Conservation (phyloP, 2,888 invertebrate species). For the Acanthoscelides obtectus region DNA sequence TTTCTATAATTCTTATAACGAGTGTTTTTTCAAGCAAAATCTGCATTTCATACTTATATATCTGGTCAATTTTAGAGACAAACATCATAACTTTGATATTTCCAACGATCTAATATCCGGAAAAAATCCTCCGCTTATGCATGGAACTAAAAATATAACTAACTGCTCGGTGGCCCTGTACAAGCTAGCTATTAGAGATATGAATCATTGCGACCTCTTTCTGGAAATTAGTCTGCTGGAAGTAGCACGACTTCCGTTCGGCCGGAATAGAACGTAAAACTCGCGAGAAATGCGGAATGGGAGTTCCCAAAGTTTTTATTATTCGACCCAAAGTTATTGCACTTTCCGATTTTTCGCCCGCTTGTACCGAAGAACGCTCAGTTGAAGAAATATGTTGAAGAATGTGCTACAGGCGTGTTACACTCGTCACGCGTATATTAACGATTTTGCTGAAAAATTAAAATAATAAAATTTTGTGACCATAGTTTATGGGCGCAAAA, state of each 20-base stretch:
- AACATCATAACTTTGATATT: too few species aligned
- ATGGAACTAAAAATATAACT: too few species aligned
- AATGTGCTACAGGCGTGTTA: background rate
- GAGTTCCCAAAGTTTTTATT: background rate
- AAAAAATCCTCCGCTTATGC: too few species aligned
- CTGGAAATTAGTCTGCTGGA: background rate
- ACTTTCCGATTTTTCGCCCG: background rate
- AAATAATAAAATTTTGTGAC: too few species aligned
- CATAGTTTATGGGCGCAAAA: too few species aligned
- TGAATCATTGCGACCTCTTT: background rate
- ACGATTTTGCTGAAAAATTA: too few species aligned
- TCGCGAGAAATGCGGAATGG: background rate
- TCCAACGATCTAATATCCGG: too few species aligned
- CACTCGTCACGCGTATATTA: background rate
- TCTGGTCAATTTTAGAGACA: too few species aligned
- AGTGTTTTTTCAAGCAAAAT: too few species aligned
- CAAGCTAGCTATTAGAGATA: background rate
- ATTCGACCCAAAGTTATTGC: background rate
- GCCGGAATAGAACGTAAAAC: background rate
- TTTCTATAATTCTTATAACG: too few species aligned
- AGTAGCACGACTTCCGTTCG: background rate
- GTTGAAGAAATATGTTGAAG: background rate
- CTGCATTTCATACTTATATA: too few species aligned
- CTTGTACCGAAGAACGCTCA: background rate
- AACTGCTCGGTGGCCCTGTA: background rate